Evolutionary conservation across 2,797 vertebrate species (phyloP).

Genomic region (Tenualosa ilisha): DNA sequence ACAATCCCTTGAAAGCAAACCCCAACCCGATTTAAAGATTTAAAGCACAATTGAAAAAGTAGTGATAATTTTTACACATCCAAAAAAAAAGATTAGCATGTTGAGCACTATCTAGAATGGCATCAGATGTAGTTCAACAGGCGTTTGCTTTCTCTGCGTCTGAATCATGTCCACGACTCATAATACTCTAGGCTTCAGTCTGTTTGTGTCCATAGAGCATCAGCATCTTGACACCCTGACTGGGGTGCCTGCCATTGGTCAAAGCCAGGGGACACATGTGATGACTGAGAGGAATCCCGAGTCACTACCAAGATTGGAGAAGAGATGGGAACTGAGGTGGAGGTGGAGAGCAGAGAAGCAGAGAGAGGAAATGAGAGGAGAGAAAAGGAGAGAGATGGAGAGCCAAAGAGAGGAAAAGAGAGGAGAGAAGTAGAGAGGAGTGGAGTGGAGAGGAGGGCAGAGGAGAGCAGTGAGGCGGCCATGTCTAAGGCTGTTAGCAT

Average conservation of each 20-base stretch:
- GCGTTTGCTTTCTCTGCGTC: neutral
- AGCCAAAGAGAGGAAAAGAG: conserved; percentile 22
- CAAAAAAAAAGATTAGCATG: no score
- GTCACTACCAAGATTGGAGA: neutral
- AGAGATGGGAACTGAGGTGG: neutral
- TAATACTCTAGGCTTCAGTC: neutral
- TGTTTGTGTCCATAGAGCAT: neutral
- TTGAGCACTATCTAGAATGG: neutral
- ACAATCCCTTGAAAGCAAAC: no score
- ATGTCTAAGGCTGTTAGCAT: conserved; percentile 32
- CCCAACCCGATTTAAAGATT: no score
- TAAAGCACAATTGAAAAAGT: no score
- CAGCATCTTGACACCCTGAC: neutral
- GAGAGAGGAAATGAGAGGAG: neutral
- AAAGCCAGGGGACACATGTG: neutral
- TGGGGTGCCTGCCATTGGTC: neutral
- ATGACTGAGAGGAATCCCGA: no score
- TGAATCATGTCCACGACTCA: neutral
- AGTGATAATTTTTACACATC: no score
- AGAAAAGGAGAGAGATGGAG: neutral
- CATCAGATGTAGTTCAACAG: neutral
- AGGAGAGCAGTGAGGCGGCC: neutral
- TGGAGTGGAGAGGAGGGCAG: neutral
- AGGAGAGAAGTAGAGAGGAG: conserved; percentile 20
- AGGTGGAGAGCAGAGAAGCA: neutral